Evolutionary conservation across 2,888 invertebrate genomes (phyloP).

Genomic region (Epistrophella euchroma): DNA sequence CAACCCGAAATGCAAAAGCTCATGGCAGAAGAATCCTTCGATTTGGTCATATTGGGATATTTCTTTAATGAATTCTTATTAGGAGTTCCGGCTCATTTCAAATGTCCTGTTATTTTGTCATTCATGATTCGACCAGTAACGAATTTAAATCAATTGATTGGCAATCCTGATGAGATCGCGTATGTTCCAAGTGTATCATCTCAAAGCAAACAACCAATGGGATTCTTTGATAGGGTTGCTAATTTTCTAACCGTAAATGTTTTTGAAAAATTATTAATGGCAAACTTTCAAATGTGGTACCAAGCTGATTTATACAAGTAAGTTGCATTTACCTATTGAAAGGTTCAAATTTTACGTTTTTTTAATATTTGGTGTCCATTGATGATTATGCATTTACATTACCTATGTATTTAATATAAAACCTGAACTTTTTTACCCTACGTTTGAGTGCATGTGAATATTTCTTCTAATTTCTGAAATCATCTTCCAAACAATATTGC

Average conservation of each 20-base stretch:
- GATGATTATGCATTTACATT: too few relatives aligned
- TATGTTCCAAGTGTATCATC: slow-evolving; percentile 78
- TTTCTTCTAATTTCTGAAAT: too few relatives aligned
- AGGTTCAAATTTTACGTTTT: neutral
- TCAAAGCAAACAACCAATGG: slow-evolving; percentile 73
- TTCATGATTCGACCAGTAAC: slow-evolving; percentile 78
- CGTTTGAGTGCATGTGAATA: too few relatives aligned
- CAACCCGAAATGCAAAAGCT: slow-evolving; percentile 57
- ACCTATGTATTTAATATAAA: too few relatives aligned
- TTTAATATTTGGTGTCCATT: too few relatives aligned
- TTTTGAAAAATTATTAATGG: neutral
- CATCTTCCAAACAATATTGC: too few relatives aligned
- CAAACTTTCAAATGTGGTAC: neutral
- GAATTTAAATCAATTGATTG: slow-evolving; percentile 77
- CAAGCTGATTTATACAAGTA: slow-evolving; percentile 15
- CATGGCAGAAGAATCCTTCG: slow-evolving; percentile 75
- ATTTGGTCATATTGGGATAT: slow-evolving; percentile 76
- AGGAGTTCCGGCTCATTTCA: slow-evolving; percentile 81
- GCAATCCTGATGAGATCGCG: slow-evolving; percentile 78
- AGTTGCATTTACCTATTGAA: neutral
- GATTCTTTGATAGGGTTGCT: slow-evolving; percentile 77
- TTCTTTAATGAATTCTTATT: slow-evolving; percentile 77
- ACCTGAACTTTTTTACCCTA: too few relatives aligned
- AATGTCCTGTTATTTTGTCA: slow-evolving; percentile 80
- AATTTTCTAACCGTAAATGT: slow-evolving; percentile 73